These are phyloP conservation scores for Marcusenius ussheri DNA, from an alignment of 2,113 vertebrate genomes.

Conservation along the genomic window DNA sequence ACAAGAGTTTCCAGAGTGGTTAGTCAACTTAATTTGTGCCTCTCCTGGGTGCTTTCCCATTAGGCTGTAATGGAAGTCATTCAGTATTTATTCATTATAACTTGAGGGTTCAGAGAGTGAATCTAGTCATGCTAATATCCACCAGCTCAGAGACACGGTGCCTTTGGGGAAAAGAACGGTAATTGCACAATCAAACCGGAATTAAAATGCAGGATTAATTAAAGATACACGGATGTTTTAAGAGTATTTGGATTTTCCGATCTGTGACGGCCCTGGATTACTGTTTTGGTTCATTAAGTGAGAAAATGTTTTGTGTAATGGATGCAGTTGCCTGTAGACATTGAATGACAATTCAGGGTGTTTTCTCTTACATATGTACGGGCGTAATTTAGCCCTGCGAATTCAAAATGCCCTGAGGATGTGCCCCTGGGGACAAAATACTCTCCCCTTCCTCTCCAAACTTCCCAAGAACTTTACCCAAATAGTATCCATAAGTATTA, in stretches of 20 bases:
- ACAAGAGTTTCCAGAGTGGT: conserved; percentile 50
- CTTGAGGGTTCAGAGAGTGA: conserved; percentile 35
- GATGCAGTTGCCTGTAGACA: not conserved
- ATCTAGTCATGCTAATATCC: conserved; percentile 43
- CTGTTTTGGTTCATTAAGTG: not conserved
- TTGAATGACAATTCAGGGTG: not conserved
- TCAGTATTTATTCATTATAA: conserved; percentile 59
- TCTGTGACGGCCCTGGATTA: conserved; percentile 6
- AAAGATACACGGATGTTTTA: conserved; percentile 22
- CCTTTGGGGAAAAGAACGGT: conserved; percentile 37
- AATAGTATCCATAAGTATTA: not conserved
- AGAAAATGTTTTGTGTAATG: not conserved
- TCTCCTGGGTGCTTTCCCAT: conserved; percentile 47
- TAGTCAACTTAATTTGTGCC: conserved; percentile 45
- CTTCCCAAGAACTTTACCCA: not conserved
- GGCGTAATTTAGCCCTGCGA: not conserved
- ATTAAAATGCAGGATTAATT: conserved; percentile 56
- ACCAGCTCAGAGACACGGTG: conserved; percentile 27
- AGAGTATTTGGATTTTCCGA: conserved; percentile 8
- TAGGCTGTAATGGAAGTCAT: conserved; percentile 55
- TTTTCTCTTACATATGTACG: not conserved
- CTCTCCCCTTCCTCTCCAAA: not conserved
- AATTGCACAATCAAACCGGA: conserved; percentile 44
- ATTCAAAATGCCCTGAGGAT: not conserved
- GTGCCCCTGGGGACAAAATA: not conserved